A percentile compares a stretch with the other conserved stretches of the same genome.
Conservation (phyloP, 2,888 invertebrate species). For the Bedellia somnulentella region DNA sequence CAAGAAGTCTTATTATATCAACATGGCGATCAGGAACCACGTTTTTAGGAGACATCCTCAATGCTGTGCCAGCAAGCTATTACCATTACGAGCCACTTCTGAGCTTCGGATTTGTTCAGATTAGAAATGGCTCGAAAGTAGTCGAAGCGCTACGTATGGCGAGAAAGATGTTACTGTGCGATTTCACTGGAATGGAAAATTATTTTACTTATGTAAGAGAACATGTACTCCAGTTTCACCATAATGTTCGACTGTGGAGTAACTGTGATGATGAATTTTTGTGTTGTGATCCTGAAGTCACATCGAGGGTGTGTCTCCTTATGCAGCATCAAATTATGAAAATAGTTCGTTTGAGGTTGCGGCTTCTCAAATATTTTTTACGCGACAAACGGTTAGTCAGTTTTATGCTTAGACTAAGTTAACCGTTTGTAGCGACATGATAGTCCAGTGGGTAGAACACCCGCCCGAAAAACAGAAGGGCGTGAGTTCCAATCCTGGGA, state of each 20-base stretch:
- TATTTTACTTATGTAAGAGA: constrained; percentile 78
- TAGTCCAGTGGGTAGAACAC: too few relatives aligned
- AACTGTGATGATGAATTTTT: constrained; percentile 67
- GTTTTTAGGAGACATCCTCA: constrained; percentile 83
- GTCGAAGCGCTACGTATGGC: constrained; percentile 68
- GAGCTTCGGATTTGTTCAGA: constrained; percentile 80
- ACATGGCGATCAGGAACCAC: constrained; percentile 92
- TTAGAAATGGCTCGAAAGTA: constrained; percentile 73
- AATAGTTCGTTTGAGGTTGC: constrained; percentile 75
- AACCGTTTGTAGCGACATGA: too few relatives aligned
- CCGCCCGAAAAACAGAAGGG: too few relatives aligned
- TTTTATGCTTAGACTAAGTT: too few relatives aligned
- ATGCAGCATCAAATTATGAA: constrained; percentile 92
- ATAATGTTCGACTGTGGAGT: constrained; percentile 82
- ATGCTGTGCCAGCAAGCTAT: constrained; percentile 82
- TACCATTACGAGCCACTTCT: constrained; percentile 90
- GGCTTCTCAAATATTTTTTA: constrained; percentile 70
- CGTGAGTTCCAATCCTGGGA: too few relatives aligned
- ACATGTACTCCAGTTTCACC: constrained; percentile 80
- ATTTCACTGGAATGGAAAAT: constrained; percentile 72
- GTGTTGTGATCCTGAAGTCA: constrained; percentile 63
- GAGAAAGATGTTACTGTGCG: constrained; percentile 74
- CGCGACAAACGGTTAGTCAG: constrained; percentile 72
- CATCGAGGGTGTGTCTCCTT: constrained; percentile 75
- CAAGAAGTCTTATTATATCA: constrained; percentile 79